These are phyloP conservation scores for Microcebus tavaratra DNA, from an alignment of 2,113 vertebrate genomes.

Conservation along the genomic window DNA sequence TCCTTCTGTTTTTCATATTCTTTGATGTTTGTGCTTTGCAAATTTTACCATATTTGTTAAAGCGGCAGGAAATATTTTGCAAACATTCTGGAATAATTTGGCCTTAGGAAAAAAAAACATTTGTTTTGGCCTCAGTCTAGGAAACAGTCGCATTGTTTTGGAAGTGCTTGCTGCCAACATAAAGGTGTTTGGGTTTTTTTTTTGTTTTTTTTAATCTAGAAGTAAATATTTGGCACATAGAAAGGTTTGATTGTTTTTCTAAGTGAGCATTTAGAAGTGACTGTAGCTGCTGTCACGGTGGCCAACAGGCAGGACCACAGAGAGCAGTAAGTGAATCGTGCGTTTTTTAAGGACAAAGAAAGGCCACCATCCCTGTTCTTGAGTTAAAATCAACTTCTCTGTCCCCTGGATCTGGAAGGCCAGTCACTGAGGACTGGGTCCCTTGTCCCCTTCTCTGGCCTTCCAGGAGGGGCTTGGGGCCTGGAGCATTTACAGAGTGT, in stretches of 20 bases:
- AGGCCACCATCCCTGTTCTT: not conserved
- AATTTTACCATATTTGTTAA: not conserved
- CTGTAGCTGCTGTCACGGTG: not conserved
- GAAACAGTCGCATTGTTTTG: conserved; percentile 3
- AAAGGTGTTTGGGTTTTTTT: conserved; percentile 35
- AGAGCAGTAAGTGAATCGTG: not conserved
- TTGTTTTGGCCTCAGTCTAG: conserved; percentile 38
- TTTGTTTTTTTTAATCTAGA: not conserved
- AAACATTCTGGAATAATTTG: conserved; percentile 41
- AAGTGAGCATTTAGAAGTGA: conserved; percentile 18
- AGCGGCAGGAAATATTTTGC: conserved; percentile 34
- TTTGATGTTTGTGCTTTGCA: not conserved
- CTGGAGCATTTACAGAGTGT: not conserved
- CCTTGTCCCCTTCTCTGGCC: not conserved
- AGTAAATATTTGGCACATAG: conserved; percentile 63
- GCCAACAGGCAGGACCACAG: not conserved
- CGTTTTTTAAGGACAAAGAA: not conserved
- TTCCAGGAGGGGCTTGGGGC: not conserved
- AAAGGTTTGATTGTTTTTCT: conserved; percentile 40
- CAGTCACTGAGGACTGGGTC: not conserved
- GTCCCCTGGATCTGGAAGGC: not conserved
- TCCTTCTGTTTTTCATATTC: not conserved
- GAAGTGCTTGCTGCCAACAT: conserved; percentile 41
- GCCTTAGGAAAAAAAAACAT: conserved; percentile 21
- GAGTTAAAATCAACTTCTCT: not conserved